phyloP scores from a whole-genome alignment of 2,888 invertebrate species.

The Melieria omissa region DNA sequence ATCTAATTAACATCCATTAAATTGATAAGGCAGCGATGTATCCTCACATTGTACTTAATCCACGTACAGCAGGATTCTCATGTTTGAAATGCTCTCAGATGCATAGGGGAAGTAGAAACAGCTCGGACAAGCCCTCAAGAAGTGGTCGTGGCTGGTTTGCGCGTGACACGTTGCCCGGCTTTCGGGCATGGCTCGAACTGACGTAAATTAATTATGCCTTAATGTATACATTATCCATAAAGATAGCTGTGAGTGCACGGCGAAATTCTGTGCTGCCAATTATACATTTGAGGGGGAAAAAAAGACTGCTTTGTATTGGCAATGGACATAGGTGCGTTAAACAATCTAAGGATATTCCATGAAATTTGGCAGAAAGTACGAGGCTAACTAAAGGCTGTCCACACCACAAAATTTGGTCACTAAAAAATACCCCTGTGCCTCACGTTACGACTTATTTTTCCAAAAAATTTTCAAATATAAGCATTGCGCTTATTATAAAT shows the following conservation, averaged over 20 bases:
- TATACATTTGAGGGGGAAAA: background rate
- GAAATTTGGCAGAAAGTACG: too few relatives aligned
- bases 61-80: background rate
- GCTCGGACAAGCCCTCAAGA: background rate
- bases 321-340: too few relatives aligned
- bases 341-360: too few relatives aligned
- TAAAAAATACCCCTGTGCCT: too few relatives aligned
- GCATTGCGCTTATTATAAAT: too few relatives aligned
- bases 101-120: background rate
- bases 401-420: too few relatives aligned
- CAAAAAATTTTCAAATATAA: too few relatives aligned
- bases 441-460: too few relatives aligned
- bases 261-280: background rate
- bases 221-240: conserved; percentile 35
- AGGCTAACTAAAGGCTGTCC: too few relatives aligned
- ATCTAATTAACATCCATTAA: conserved; percentile 52
- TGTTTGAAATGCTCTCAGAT: background rate
- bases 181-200: conserved; percentile 37
- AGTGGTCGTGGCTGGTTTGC: background rate
- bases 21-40: conserved; percentile 46
- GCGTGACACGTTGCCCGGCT: conserved; percentile 23
- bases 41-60: background rate
- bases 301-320: background rate
- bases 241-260: background rate
- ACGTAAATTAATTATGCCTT: conserved; percentile 49